Base-by-base conservation (phyloP, 2,888 invertebrate genomes). In the Augochlorella aurata region DNA sequence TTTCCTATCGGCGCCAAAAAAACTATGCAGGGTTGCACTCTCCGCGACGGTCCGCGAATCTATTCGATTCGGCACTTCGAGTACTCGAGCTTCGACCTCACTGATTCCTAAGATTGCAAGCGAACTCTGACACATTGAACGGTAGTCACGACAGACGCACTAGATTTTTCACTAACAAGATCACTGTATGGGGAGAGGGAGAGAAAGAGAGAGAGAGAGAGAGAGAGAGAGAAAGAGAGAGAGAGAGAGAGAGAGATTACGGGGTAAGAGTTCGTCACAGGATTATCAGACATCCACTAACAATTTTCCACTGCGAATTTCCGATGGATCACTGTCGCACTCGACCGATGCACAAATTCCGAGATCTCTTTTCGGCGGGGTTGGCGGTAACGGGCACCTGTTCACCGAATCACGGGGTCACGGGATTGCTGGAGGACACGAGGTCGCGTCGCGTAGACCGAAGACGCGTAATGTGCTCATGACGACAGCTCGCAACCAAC, bases 401-500 rank as follows among this genome's bases (percentile, higher is more conserved):
- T 69, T 45, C 38, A 38, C 38, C 77, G 77, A 61, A 68, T 82
- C 77, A 73, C 71, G 78, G 75, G 65, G 79, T 74, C 77, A 73
- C 71, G 78, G 75, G 65, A 79, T 74, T 61, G 47, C 54, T 21
- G 38, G 77, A 49, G 54, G 61, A 65, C 84, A 84, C 85, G 84
- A 84, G 84, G 77, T 82, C 82, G 81, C 87, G 76, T 52, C 63
- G 77, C 72, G 66, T 50, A 68, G 47, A 58, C 77, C 76, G 76
- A 80, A 81, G 21, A 54, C 82, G 77, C 81, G 81, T 85, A 87
- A 86, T 90, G 88, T 85, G 90, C 84, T 86, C 91, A 88, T 90
- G 88, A 85, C 91, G 91, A 90, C 83, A 90, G 91, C 90, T 89
- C 92, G 91, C 92, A 92, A 92, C 92, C 92, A 92, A 92, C 92